Evolutionary conservation across 1,140 invertebrate species (phyloP).

Genomic region (Notospermus geniculatus): DNA sequence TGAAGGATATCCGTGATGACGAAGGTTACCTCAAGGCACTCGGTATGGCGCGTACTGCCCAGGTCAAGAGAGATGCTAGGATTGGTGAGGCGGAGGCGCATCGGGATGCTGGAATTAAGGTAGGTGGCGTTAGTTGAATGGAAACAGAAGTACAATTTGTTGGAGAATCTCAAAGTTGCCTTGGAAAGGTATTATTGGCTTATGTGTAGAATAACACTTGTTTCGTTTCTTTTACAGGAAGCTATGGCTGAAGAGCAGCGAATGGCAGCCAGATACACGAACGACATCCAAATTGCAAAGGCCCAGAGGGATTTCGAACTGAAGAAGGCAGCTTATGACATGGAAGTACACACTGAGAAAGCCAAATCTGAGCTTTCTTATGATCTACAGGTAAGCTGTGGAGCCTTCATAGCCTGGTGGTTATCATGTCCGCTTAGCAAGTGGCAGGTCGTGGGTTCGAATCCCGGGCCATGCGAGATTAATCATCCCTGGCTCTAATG

Average conservation of each 20-base stretch:
- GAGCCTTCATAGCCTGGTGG: too few relatives aligned
- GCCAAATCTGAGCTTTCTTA: conserved; percentile 95
- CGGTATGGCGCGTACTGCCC: conserved; percentile 93
- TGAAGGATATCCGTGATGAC: conserved; percentile 96
- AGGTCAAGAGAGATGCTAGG: conserved; percentile 92
- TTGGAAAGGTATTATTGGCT: too few relatives aligned
- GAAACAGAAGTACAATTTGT: too few relatives aligned
- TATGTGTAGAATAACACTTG: too few relatives aligned
- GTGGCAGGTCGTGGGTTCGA: too few relatives aligned
- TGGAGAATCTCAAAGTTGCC: too few relatives aligned
- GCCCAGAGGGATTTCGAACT: conserved; percentile 94
- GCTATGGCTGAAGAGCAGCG: conserved; percentile 94
- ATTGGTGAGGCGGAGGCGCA: conserved; percentile 92
- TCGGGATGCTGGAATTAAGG: conserved; percentile 53
- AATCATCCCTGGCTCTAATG: too few relatives aligned
- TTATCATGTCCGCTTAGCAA: too few relatives aligned
- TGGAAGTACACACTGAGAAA: conserved; percentile 94
- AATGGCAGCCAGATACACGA: conserved; percentile 76
- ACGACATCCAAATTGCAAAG: conserved; percentile 96
- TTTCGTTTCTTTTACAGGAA: too few relatives aligned
- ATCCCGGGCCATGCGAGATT: too few relatives aligned
- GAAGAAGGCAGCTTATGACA: conserved; percentile 95
- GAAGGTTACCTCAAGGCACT: conserved; percentile 94
- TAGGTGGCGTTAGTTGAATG: conserved; percentile 12
- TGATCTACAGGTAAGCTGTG: conserved; percentile 65